Percentiles rank a stretch among this genome's conserved stretches.
phyloP scores from a whole-genome alignment of 2,113 vertebrate genomes.

The Illadopsis cleaveri region DNA sequence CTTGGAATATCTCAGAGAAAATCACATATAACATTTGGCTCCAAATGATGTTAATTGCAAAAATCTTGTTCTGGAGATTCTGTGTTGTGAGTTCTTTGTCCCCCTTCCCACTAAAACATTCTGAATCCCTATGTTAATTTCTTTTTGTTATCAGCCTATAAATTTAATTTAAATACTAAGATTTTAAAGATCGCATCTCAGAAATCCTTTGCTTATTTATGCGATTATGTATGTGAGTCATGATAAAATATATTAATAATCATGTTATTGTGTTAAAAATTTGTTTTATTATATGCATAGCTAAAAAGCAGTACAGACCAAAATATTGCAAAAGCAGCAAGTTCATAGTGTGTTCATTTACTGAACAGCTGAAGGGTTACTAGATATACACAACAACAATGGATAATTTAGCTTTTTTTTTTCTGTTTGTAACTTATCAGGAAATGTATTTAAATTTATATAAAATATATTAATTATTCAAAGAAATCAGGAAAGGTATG shows the following conservation, averaged over 20 bases:
- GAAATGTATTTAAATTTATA: not conserved
- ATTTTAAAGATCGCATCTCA: not conserved
- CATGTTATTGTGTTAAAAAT: not conserved
- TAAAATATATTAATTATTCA: not conserved
- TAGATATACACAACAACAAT: not conserved
- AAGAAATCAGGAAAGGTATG: not conserved
- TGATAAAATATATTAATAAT: not conserved
- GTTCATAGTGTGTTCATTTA: not conserved
- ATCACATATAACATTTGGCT: not conserved
- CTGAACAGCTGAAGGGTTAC: not conserved
- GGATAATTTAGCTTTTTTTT: not conserved
- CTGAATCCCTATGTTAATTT: not conserved
- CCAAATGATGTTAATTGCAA: not conserved
- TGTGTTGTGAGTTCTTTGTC: not conserved
- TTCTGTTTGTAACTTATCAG: not conserved
- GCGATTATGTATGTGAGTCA: not conserved
- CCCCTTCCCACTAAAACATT: not conserved
- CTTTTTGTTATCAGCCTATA: not conserved
- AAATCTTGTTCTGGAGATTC: not conserved
- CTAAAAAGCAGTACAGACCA: not conserved
- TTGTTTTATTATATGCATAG: not conserved
- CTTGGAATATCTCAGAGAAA: slow-evolving; percentile 13
- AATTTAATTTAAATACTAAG: not conserved
- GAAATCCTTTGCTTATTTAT: not conserved
- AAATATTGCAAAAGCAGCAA: not conserved